Percentiles rank a stretch among this genome's conserved stretches.
Conservation (phyloP, 2,113 vertebrate genomes). For the Gobius niger region DNA sequence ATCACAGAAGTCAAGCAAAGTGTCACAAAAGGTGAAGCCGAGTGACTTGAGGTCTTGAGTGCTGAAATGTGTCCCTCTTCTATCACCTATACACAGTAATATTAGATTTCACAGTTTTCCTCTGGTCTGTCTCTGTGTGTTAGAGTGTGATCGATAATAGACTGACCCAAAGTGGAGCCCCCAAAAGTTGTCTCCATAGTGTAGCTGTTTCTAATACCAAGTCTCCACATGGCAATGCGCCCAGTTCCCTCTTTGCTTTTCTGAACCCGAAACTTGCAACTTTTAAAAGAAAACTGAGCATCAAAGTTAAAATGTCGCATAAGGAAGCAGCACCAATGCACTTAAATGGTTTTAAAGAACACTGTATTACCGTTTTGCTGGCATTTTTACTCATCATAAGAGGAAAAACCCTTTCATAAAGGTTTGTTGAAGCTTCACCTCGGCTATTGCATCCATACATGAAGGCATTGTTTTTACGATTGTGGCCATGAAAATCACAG, state of each 20-base stretch:
- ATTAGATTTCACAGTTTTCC: neutral
- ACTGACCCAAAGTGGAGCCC: slow-evolving; percentile 87
- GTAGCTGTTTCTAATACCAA: slow-evolving; percentile 91
- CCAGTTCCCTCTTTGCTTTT: slow-evolving; percentile 89
- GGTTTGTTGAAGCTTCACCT: slow-evolving; percentile 30
- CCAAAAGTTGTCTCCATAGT: slow-evolving; percentile 91
- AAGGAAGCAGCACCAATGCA: neutral
- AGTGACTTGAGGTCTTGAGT: slow-evolving; percentile 83
- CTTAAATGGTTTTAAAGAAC: neutral
- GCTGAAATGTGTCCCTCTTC: slow-evolving; percentile 85
- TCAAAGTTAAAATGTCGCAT: neutral
- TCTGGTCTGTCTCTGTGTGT: neutral
- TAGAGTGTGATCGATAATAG: neutral
- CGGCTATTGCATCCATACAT: slow-evolving; percentile 85
- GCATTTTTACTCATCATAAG: slow-evolving; percentile 96
- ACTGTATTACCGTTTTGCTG: slow-evolving; percentile 80
- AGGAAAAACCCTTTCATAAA: slow-evolving; percentile 84
- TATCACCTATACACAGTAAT: slow-evolving; percentile 70
- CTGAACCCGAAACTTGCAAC: slow-evolving; percentile 91
- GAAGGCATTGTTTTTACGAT: slow-evolving; percentile 89
- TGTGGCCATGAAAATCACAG: slow-evolving; percentile 94
- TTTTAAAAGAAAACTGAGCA: slow-evolving; percentile 86
- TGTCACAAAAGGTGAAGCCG: slow-evolving; percentile 87
- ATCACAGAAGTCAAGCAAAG: slow-evolving; percentile 90
- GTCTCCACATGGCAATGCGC: slow-evolving; percentile 88